These are phyloP conservation scores for Tretioscincus oriximinensis DNA, from an alignment of 2,113 vertebrate genomes.

Conservation along the genomic window DNA sequence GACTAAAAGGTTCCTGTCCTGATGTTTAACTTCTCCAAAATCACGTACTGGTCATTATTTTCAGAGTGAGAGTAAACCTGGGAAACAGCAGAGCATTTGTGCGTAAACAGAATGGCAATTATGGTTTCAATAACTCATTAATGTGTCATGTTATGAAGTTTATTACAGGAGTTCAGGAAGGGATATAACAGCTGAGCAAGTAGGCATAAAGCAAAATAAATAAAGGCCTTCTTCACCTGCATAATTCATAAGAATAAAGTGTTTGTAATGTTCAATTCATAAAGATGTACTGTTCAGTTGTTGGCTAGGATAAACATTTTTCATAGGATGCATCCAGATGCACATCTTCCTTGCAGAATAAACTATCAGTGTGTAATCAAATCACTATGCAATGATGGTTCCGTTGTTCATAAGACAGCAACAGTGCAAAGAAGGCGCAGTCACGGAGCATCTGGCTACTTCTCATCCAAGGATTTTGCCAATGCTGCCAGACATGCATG, in stretches of 20 bases:
- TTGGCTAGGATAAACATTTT: constrained; percentile 58
- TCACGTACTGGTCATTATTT: constrained; percentile 33
- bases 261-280: constrained; percentile 49
- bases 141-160: constrained; percentile 53
- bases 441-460: too few species aligned
- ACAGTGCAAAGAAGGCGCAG: too few species aligned
- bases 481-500: too few species aligned
- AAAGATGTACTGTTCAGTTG: constrained; percentile 57
- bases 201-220: constrained; percentile 52
- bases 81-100: constrained; percentile 51
- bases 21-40: constrained; percentile 46
- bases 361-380: too few species aligned
- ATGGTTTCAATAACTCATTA: constrained; percentile 65
- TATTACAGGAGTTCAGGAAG: constrained; percentile 56
- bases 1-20: neutral
- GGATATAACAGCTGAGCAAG: constrained; percentile 53
- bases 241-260: constrained; percentile 66
- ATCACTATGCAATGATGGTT: too few species aligned
- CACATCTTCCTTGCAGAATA: too few species aligned
- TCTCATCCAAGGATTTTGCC: too few species aligned
- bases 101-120: constrained; percentile 51
- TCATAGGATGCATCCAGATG: constrained; percentile 12
- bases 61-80: constrained; percentile 53
- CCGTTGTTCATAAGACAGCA: too few species aligned
- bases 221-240: constrained; percentile 54